Conservation (phyloP, 2,888 invertebrate species). For the Tethea ocularis region DNA sequence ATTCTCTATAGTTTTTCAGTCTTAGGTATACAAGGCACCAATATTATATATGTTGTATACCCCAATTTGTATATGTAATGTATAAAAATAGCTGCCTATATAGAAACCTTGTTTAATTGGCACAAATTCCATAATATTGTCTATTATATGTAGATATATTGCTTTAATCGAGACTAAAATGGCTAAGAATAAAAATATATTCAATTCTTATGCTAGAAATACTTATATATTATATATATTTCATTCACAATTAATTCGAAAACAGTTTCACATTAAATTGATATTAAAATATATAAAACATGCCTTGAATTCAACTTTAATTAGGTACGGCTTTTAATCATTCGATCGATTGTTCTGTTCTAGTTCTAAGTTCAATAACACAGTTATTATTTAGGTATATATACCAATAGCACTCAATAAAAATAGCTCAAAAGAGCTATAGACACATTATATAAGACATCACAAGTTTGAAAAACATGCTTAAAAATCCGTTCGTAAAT, state of each 20-base stretch:
- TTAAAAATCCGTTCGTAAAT: not conserved
- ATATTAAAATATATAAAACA: not conserved
- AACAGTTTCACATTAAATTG: not conserved
- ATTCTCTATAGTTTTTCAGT: constrained; percentile 46
- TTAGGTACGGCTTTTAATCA: no score
- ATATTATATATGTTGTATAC: constrained; percentile 30
- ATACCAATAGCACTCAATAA: not conserved
- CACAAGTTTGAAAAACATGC: not conserved
- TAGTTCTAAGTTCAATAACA: no score
- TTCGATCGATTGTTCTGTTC: no score
- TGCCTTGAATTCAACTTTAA: no score
- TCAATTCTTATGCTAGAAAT: not conserved
- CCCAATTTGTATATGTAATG: constrained; percentile 26
- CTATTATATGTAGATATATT: constrained; percentile 7
- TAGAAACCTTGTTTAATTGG: constrained; percentile 1
- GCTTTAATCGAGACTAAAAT: constrained; percentile 4
- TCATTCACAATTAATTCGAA: constrained; percentile 6
- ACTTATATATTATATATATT: constrained; percentile 4
- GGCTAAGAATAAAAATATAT: not conserved
- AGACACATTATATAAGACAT: not conserved
- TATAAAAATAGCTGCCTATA: constrained; percentile 28
- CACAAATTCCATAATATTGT: constrained; percentile 21
- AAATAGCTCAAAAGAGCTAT: not conserved
- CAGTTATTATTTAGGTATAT: no score
- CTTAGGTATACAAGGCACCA: constrained; percentile 68